Evolutionary conservation across 2,113 vertebrate species (phyloP).

Genomic region (Dasypus novemcinctus): DNA sequence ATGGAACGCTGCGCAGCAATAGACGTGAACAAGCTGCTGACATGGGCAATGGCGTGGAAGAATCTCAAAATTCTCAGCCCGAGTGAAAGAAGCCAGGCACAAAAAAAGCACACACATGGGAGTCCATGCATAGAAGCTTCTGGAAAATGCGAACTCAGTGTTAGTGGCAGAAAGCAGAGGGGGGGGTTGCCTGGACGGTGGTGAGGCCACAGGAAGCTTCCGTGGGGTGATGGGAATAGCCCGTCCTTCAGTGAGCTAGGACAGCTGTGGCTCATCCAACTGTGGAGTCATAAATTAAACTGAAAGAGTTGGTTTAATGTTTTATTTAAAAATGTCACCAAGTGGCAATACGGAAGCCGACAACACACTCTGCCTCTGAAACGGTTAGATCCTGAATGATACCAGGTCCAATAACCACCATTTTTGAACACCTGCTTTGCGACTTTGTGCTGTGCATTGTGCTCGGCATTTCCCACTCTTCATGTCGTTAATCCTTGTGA

Average conservation of each 20-base stretch:
- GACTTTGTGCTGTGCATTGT: fast-evolving
- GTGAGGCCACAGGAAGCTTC: not conserved
- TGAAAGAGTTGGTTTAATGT: not conserved
- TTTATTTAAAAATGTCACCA: not conserved
- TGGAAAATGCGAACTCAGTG: not conserved
- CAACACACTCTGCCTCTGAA: not conserved
- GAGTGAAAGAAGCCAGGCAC: not conserved
- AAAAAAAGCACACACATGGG: fast-evolving
- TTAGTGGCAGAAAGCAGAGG: not conserved
- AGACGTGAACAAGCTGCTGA: not conserved
- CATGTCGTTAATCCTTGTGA: no score
- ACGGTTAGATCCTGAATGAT: fast-evolving
- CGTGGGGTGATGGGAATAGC: not conserved
- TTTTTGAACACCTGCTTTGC: fast-evolving
- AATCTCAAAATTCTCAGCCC: not conserved
- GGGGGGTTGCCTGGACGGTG: not conserved
- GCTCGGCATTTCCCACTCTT: fast-evolving
- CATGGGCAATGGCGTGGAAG: no score
- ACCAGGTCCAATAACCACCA: fast-evolving
- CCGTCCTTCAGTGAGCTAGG: not conserved
- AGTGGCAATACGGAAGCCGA: not conserved
- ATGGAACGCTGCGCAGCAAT: fast-evolving
- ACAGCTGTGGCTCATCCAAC: not conserved
- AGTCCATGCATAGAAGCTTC: not conserved
- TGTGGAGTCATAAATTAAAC: not conserved